phyloP scores from a whole-genome alignment of 2,113 vertebrate species.

The Marmota monax region DNA sequence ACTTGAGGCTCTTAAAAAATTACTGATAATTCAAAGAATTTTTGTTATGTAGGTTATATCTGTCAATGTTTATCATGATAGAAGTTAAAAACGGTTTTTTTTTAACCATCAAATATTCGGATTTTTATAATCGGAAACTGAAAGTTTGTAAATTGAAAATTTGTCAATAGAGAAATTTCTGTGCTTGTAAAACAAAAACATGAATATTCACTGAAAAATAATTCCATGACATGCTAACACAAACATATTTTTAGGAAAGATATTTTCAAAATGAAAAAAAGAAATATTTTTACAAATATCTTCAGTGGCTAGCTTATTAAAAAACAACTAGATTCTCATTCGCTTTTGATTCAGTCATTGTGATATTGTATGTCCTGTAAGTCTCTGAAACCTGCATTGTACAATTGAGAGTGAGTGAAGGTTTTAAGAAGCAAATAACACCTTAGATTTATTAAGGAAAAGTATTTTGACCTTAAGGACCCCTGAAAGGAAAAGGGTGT shows the following conservation, averaged over 20 bases:
- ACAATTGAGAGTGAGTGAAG: background rate
- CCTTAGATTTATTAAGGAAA: conserved; percentile 36
- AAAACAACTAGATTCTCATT: background rate
- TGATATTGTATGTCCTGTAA: background rate
- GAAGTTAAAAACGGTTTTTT: conserved; percentile 4
- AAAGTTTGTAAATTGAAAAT: no score
- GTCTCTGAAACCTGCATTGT: background rate
- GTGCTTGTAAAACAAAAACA: no score
- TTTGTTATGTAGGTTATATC: background rate
- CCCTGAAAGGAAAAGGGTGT: background rate
- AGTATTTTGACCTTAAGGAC: background rate
- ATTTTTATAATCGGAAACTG: no score
- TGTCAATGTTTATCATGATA: background rate
- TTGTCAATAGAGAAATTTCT: background rate
- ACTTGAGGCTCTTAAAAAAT: background rate
- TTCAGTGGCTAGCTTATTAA: background rate
- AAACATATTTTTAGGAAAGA: conserved; percentile 39
- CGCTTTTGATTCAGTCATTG: background rate
- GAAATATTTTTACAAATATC: conserved; percentile 11
- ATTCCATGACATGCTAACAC: conserved; percentile 13
- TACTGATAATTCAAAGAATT: background rate
- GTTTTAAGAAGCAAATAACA: background rate
- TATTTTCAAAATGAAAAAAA: background rate
- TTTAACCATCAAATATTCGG: no score
- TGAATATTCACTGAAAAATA: conserved; percentile 42